Base-by-base conservation (phyloP, 2,888 invertebrate genomes). In the Oeneis ivallda region DNA sequence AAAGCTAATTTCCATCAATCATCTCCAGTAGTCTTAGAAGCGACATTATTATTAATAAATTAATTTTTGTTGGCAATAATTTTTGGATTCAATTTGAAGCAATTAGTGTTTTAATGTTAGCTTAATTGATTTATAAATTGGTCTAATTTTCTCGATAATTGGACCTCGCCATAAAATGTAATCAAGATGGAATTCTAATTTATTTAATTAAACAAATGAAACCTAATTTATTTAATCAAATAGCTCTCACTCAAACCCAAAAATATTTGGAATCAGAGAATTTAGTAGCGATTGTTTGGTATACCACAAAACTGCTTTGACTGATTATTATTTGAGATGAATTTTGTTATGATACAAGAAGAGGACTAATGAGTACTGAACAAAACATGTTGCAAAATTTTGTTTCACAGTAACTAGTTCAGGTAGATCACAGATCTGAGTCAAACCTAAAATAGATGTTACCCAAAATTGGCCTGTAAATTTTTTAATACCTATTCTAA, bases 51-150 rank as follows among this genome's bases (percentile, higher is more conserved):
- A 1, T 26, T 26, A 26, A 26, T 26, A 2, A 26, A 26, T 26
- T 26, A 26, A 26, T 26, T 26, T 26, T 26, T 26, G 3, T 26
- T 26, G 5, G 26, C 26, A 26, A 26, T 11, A 10, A 39, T 39
- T 39, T 39, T 39, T 39, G 11, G 10, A 11, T 9, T 39, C 9
- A 39, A 39, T 9, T 11, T 39, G 10, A 39, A 39, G 9, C 11
- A 19, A 19, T 49, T 10, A 26, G 49, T 19, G 19, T 50, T 13
- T 50, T 50, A 19, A 19, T 26, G 9, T 7, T 53, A 7, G n/a
- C 9, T 53, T 15, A 34, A 34, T 53, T 34, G 34, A 53, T 53
- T 53, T 34, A 34, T 13, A 53, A 53, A 34, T 34, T 53, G 34
- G 1, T 53, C 4, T 15, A 53, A 32, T 53, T 53, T n/a, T 53